Evolutionary conservation across 2,797 vertebrate genomes (phyloP).

Genomic region (Poeciliopsis presidionis): DNA sequence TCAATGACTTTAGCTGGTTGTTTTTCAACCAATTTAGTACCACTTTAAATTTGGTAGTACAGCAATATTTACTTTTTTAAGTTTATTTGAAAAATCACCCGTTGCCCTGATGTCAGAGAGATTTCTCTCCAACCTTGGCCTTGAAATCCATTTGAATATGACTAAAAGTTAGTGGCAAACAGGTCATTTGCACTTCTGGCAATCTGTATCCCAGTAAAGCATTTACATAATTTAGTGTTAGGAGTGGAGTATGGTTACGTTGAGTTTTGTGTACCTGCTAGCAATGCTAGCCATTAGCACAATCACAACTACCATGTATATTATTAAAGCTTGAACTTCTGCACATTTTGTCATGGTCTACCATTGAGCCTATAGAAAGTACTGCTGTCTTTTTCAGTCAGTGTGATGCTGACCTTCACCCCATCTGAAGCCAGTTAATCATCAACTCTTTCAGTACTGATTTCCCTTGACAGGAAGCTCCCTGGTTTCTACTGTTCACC

Average conservation of each 20-base stretch:
- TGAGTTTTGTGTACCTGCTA: background rate
- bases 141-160: background rate
- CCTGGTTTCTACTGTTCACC: background rate
- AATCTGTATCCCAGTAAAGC: background rate
- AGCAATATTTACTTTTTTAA: background rate
- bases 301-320: background rate
- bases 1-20: background rate
- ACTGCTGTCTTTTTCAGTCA: constrained; percentile 3
- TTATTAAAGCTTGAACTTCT: background rate
- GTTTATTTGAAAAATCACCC: background rate
- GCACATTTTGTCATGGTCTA: background rate
- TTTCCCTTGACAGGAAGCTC: background rate
- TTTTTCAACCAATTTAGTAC: background rate
- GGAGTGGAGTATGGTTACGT: background rate
- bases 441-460: constrained; percentile 29
- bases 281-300: background rate
- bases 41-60: background rate
- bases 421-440: constrained; percentile 45
- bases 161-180: background rate
- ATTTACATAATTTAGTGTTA: background rate
- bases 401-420: constrained; percentile 34
- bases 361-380: no score
- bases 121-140: background rate
- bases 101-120: background rate
- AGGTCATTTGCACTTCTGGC: background rate